Conservation (phyloP, 2,888 invertebrate species). For the Euphydryas editha region DNA sequence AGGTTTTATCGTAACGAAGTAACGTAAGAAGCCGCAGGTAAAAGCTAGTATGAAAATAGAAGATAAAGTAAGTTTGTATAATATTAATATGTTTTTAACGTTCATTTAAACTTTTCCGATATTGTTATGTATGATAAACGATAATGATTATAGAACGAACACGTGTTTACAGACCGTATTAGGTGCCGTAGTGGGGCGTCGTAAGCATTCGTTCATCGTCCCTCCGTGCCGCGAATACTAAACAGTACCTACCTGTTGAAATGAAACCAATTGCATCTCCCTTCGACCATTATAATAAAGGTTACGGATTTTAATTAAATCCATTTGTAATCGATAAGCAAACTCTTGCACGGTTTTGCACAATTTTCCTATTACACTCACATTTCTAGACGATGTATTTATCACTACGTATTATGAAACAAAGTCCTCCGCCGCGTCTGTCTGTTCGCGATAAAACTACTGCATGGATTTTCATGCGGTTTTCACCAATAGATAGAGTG, state of each 20-base stretch:
- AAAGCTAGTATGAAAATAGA: too few species aligned
- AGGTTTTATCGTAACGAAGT: too few species aligned
- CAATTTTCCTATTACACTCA: too few species aligned
- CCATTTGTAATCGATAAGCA: neutral
- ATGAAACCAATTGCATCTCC: neutral
- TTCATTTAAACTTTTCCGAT: neutral
- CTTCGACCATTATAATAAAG: neutral
- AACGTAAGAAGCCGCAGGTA: too few species aligned
- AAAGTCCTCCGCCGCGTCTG: too few species aligned
- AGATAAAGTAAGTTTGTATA: too few species aligned
- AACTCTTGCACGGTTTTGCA: neutral
- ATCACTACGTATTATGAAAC: too few species aligned
- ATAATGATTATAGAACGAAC: neutral
- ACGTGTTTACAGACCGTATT: neutral
- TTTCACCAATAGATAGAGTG: too few species aligned
- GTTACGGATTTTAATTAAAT: neutral
- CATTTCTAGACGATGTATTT: too few species aligned
- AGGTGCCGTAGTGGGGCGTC: neutral
- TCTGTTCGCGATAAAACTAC: too few species aligned
- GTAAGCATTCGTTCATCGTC: neutral
- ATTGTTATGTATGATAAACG: neutral
- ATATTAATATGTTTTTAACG: neutral
- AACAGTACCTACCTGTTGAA: neutral
- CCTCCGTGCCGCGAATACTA: neutral
- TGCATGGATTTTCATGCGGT: too few species aligned